A percentile compares a stretch with the other conserved stretches of the same genome.
Conservation (phyloP, 2,888 invertebrate species). For the Cantharis rustica region DNA sequence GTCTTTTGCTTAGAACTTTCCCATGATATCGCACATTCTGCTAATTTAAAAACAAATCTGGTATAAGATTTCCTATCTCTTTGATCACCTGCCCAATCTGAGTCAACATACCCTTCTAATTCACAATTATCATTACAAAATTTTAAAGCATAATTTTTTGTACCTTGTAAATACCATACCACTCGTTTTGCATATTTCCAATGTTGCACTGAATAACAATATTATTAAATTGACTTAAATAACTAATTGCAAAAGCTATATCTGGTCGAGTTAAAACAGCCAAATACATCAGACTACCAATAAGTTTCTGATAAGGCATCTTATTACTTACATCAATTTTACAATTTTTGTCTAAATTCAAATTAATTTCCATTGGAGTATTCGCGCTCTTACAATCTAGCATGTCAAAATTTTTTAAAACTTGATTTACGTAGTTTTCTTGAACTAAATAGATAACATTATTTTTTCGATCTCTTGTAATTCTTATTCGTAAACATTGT, state of each 20-base stretch:
- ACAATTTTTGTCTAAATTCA: no score
- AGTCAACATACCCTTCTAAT: constrained; percentile 37
- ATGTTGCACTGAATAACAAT: constrained; percentile 21
- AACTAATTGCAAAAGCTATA: constrained; percentile 31
- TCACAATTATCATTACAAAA: constrained; percentile 22
- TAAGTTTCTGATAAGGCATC: no score
- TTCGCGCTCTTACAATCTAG: no score
- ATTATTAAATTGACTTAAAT: constrained; percentile 33
- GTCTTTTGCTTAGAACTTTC: constrained; percentile 42
- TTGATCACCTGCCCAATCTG: constrained; percentile 36
- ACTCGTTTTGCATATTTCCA: constrained; percentile 29
- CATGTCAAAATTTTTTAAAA: no score
- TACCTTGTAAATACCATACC: constrained; percentile 20
- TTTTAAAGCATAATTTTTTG: constrained; percentile 27
- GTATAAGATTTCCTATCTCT: constrained; percentile 50
- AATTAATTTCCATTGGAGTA: no score
- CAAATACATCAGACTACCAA: no score
- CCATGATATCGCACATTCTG: constrained; percentile 39
- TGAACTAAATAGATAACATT: no score
- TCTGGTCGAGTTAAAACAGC: constrained; percentile 29
- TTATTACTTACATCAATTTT: no score
- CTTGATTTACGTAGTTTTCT: no score
- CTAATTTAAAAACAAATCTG: constrained; percentile 39
- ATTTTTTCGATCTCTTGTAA: no score
- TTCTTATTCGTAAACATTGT: no score